Evolutionary conservation across 2,113 vertebrate genomes (phyloP).

Genomic region (Campylorhamphus procurvoides): DNA sequence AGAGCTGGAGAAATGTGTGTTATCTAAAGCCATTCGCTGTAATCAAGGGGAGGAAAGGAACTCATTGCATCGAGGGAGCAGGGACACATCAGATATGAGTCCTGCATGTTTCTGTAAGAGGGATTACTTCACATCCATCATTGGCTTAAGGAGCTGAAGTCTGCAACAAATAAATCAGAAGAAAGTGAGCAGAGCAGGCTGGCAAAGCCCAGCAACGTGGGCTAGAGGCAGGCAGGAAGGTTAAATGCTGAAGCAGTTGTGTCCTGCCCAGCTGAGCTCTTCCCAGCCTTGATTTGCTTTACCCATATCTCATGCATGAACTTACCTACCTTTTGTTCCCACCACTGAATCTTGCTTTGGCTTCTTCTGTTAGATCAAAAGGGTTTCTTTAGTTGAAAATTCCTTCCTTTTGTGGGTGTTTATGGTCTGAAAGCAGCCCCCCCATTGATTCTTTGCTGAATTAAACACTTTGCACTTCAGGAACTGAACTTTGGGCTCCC

Average conservation of each 20-base stretch:
- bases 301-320: rapidly evolving
- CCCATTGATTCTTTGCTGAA: not conserved
- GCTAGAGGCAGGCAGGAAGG: not conserved
- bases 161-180: not conserved
- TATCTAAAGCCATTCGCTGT: not conserved
- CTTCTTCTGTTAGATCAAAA: not conserved
- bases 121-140: not conserved
- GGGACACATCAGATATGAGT: not conserved
- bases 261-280: not conserved
- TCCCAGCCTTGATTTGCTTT: not conserved
- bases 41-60: not conserved
- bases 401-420: not conserved
- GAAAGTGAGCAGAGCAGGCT: not conserved
- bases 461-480: not conserved
- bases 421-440: not conserved
- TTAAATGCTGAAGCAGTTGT: not conserved
- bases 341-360: not conserved
- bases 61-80: not conserved
- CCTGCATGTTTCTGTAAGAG: rapidly evolving
- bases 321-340: not conserved
- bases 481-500: not conserved
- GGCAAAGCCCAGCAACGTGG: not conserved
- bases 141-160: not conserved
- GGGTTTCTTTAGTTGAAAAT: not conserved
- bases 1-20: not conserved